Evolutionary conservation across 2,113 vertebrate genomes (phyloP).

Genomic region (Chascanopsetta lugubris): DNA sequence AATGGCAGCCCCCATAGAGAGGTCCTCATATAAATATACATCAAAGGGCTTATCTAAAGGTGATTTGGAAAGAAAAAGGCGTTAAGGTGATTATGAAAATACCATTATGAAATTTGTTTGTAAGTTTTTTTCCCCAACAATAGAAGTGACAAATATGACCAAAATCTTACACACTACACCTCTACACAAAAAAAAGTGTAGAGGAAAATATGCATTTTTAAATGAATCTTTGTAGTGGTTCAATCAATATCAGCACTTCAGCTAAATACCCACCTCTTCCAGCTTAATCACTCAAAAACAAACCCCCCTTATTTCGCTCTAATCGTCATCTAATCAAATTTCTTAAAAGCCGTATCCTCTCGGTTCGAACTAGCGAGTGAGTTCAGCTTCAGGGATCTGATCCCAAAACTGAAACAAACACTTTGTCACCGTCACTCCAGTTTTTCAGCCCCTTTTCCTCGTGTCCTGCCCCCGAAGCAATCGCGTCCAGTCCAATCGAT

Average conservation of each 20-base stretch:
- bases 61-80: too few species aligned
- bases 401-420: not conserved
- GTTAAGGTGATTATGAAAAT: too few species aligned
- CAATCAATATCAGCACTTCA: not conserved
- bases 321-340: not conserved
- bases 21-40: too few species aligned
- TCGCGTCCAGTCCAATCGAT: not conserved
- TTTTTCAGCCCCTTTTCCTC: not conserved
- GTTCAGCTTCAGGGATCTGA: not conserved
- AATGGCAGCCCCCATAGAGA: too few species aligned
- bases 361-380: conserved; percentile 10
- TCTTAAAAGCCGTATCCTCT: not conserved
- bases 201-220: too few species aligned
- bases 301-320: conserved; percentile 1
- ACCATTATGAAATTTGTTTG: too few species aligned
- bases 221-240: conserved; percentile 9
- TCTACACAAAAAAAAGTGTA: too few species aligned
- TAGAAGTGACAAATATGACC: not conserved
- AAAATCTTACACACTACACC: too few species aligned
- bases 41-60: too few species aligned
- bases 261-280: conserved; percentile 29
- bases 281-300: not conserved
- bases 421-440: conserved; percentile 3
- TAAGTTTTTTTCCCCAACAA: too few species aligned
- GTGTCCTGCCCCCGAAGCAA: not conserved